phyloP scores from a whole-genome alignment of 2,113 vertebrate genomes.

The Chinchilla lanigera region DNA sequence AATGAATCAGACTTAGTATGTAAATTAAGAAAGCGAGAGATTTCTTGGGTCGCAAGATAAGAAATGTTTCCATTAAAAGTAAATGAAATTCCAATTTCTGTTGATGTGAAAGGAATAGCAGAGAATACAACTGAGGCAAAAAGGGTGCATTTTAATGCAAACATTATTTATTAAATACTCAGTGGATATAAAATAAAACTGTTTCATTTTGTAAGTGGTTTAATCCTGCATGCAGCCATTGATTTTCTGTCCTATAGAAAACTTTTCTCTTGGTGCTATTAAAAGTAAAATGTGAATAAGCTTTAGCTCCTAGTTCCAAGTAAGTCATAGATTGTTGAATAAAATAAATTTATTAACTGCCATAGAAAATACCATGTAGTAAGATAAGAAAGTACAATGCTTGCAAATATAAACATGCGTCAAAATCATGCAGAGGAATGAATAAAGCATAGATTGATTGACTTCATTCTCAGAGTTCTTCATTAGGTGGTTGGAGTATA shows the following conservation, averaged over 20 bases:
- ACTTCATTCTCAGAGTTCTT: not conserved
- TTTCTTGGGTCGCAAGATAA: not conserved
- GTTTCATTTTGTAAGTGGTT: constrained; percentile 15
- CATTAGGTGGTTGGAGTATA: not conserved
- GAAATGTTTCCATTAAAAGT: not conserved
- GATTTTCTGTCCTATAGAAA: not conserved
- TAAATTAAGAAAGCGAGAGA: not conserved
- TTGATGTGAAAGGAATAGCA: constrained; percentile 26
- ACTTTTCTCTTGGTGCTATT: not conserved
- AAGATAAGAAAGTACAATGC: not conserved
- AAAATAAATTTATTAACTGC: not conserved
- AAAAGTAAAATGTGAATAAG: constrained; percentile 10
- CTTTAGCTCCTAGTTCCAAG: not conserved
- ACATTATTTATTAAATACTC: constrained; percentile 1
- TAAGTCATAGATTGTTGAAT: not conserved
- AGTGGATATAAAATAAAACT: not conserved
- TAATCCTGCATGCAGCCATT: constrained; percentile 31
- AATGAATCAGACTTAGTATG: not conserved
- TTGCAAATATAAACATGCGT: not conserved
- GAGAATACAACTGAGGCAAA: not conserved
- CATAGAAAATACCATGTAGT: not conserved
- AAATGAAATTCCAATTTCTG: not conserved
- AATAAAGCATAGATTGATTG: not conserved
- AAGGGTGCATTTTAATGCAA: not conserved
- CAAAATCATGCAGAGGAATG: not conserved